Evolutionary conservation across 2,113 vertebrate species (phyloP).

Genomic region (human): DNA sequence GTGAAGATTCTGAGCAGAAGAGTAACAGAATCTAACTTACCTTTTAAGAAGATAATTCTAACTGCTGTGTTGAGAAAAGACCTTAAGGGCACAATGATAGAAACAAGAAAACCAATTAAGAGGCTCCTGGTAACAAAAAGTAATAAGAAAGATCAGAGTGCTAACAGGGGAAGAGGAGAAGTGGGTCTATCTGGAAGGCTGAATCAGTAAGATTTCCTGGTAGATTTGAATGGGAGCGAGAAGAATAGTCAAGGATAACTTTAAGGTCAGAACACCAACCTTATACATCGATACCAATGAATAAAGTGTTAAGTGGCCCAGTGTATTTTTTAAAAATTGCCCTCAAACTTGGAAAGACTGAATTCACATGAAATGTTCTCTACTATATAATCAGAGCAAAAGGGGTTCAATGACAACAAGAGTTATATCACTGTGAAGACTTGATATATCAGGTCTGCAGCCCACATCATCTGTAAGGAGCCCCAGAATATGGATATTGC

Average conservation of each 20-base stretch:
- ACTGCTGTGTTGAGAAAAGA: background rate
- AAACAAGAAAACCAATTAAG: background rate
- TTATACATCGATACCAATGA: background rate
- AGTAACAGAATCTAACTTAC: background rate
- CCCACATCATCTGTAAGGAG: background rate
- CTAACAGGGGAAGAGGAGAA: background rate
- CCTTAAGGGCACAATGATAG: background rate
- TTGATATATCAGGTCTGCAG: too few relatives aligned
- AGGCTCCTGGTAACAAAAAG: background rate
- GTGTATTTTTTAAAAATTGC: background rate
- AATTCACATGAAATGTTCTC: background rate
- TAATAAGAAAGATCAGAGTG: background rate
- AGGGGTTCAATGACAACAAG: background rate
- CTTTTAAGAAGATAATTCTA: background rate
- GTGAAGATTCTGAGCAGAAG: background rate
- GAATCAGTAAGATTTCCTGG: background rate
- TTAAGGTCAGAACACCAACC: background rate
- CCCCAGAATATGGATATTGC: too few relatives aligned
- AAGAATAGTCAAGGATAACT: background rate
- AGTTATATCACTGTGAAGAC: background rate
- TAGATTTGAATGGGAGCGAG: background rate
- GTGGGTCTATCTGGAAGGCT: background rate
- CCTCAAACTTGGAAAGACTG: background rate
- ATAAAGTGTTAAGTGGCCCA: too few relatives aligned
- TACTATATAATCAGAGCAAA: background rate